Percentiles rank a stretch among this genome's conserved stretches.
Evolutionary conservation across 2,113 vertebrate species (phyloP).

Genomic region (Phainopepla nitens): DNA sequence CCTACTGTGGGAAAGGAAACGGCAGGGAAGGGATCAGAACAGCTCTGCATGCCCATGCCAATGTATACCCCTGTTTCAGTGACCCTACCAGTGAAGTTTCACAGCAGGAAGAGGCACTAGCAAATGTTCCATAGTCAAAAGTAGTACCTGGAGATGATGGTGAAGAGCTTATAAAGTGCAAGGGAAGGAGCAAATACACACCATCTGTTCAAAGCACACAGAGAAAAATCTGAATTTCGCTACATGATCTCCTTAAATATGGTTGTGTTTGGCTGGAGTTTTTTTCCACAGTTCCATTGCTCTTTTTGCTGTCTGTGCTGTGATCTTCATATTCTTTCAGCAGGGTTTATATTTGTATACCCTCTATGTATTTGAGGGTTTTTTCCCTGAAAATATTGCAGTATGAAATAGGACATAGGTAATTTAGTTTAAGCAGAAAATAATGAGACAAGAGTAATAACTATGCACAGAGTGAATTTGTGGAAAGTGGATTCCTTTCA

Average conservation of each 20-base stretch:
- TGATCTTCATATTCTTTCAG: neutral
- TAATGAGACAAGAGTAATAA: neutral
- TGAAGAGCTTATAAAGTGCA: neutral
- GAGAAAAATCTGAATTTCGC: neutral
- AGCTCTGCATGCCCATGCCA: neutral
- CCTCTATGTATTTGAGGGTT: neutral
- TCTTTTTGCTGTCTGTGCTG: neutral
- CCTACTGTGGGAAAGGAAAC: neutral
- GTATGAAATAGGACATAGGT: neutral
- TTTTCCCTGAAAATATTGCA: neutral
- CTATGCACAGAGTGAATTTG: neutral
- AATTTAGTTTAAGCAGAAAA: neutral
- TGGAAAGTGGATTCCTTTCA: neutral
- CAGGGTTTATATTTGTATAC: neutral
- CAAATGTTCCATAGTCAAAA: neutral
- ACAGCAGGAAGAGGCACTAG: neutral
- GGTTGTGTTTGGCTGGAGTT: neutral
- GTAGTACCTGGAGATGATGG: neutral
- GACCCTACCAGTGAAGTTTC: neutral
- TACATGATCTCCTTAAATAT: neutral
- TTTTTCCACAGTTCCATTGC: neutral
- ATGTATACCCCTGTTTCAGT: neutral
- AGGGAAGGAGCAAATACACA: neutral
- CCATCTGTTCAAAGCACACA: neutral
- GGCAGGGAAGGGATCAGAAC: neutral